Evolutionary conservation across 2,888 invertebrate species (phyloP).

Genomic region (Trissolcus brochymenae): DNA sequence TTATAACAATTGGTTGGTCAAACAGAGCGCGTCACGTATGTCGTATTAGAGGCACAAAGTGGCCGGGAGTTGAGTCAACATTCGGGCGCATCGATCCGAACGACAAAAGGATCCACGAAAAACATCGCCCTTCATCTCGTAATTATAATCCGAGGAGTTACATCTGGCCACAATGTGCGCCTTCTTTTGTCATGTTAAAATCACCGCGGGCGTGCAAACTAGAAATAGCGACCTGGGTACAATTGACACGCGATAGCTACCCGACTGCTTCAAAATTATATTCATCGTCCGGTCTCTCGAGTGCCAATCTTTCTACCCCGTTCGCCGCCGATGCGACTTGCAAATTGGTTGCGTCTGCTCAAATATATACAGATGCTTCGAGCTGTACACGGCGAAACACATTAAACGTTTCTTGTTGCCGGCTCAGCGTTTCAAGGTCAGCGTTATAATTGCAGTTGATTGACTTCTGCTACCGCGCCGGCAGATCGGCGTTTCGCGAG

Average conservation of each 20-base stretch:
- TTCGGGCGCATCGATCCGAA: slow-evolving; percentile 33
- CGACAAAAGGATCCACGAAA: slow-evolving; percentile 54
- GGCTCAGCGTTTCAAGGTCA: slow-evolving; percentile 31
- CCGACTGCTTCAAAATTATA: slow-evolving; percentile 47
- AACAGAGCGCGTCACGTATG: slow-evolving; percentile 42
- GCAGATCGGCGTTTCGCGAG: slow-evolving; percentile 6
- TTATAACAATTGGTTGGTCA: slow-evolving; percentile 41
- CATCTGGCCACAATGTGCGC: slow-evolving; percentile 57
- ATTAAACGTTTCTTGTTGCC: slow-evolving; percentile 31
- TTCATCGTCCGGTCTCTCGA: slow-evolving; percentile 42
- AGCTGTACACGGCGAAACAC: slow-evolving; percentile 24
- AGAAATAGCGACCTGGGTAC: slow-evolving; percentile 38
- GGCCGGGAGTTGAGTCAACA: slow-evolving; percentile 51
- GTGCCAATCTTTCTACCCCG: slow-evolving; percentile 52
- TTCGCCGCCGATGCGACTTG: slow-evolving; percentile 39
- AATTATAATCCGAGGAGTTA: slow-evolving; percentile 52
- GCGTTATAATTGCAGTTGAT: slow-evolving; percentile 39
- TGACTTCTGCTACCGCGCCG: slow-evolving; percentile 33
- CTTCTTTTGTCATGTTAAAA: slow-evolving; percentile 57
- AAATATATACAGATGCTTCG: slow-evolving; percentile 45
- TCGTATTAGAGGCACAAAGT: slow-evolving; percentile 45
- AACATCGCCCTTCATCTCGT: slow-evolving; percentile 24
- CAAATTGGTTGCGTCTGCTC: slow-evolving; percentile 52
- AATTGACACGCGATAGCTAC: slow-evolving; percentile 57
- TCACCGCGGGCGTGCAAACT: slow-evolving; percentile 40